Evolutionary conservation across 2,113 vertebrate species (phyloP).

Genomic region (Diadophis punctatus): DNA sequence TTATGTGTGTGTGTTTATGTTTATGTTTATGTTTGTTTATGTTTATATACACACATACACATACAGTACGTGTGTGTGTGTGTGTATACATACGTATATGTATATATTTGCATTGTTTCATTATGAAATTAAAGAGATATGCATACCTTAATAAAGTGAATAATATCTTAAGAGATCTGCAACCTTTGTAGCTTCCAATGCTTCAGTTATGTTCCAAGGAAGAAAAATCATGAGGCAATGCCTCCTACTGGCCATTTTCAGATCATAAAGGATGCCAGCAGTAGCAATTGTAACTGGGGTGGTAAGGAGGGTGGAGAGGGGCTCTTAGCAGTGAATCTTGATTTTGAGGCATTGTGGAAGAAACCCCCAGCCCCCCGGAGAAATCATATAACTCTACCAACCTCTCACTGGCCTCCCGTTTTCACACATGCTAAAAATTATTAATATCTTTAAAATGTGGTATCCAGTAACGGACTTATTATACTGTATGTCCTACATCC

Average conservation of each 20-base stretch:
- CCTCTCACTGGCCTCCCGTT: not conserved
- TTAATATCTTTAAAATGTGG: not conserved
- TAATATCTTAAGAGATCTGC: not conserved
- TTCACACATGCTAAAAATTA: not conserved
- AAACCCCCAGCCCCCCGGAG: not conserved
- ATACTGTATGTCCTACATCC: not conserved
- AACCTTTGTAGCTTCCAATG: not conserved
- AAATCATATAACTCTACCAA: not conserved
- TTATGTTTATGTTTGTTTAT: no score
- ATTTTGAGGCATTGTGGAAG: not conserved
- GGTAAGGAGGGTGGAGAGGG: not conserved
- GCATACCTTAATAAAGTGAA: no score
- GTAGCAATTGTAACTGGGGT: not conserved
- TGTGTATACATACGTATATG: no score
- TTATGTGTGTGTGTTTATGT: no score
- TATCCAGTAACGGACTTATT: not conserved
- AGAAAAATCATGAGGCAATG: not conserved
- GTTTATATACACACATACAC: no score
- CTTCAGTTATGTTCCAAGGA: not conserved
- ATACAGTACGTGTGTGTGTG: no score
- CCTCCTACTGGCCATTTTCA: not conserved
- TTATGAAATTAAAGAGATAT: not conserved
- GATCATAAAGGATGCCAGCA: not conserved
- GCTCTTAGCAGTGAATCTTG: not conserved
- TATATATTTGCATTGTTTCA: not conserved